Evolutionary conservation across 2,113 vertebrate species (phyloP), one percentile per base, ranked within the genome.

Genomic region (Rostratula benghalensis): DNA sequence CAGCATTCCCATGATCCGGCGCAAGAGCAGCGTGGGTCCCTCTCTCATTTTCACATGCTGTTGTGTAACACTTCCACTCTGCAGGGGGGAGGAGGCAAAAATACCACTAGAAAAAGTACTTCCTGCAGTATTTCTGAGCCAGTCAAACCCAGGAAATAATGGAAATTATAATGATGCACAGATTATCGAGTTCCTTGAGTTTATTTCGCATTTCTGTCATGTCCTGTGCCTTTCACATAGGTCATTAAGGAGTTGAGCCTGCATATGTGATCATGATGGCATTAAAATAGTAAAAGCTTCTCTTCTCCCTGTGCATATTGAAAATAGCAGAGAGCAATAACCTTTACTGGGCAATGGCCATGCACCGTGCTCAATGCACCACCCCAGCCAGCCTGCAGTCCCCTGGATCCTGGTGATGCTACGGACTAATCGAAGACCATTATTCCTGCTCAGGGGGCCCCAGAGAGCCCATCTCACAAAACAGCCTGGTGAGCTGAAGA

Each of bases 71-170:
- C 78, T 82, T 94, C 81, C 63, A 79, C 43, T 77, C 81, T 68
- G 78, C 78, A n/a, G 83, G 78, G 59, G 53, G 51, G 41, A 85
- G 59, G 94, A 97, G 95, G 70, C 89, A 94, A 85, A 96, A 95
- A 80, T 43, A 92, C 77, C 87, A 65, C 77, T 70, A 90, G 67
- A 87, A 96, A 90, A 90, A 93, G 48, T 79, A 87, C 83, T 96
- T 96, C 92, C 96, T 97, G 92, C 48, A 67, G 48, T 74, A 68
- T 89, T 93, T 94, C 68, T 95, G 91, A 94, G 79, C 57, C 84
- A 77, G 81, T 76, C 78, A 93, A 87, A 69, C 53, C 48, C 87
- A 96, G 90, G 87, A 96, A 97, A 94, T 77, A 69, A 91, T 83
- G 92, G 83, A 94, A 94, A 90, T 67, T 69, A 88, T 63, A 41